Base-by-base conservation (phyloP, 2,888 invertebrate genomes). In the Caenorhabditis sp. region DNA sequence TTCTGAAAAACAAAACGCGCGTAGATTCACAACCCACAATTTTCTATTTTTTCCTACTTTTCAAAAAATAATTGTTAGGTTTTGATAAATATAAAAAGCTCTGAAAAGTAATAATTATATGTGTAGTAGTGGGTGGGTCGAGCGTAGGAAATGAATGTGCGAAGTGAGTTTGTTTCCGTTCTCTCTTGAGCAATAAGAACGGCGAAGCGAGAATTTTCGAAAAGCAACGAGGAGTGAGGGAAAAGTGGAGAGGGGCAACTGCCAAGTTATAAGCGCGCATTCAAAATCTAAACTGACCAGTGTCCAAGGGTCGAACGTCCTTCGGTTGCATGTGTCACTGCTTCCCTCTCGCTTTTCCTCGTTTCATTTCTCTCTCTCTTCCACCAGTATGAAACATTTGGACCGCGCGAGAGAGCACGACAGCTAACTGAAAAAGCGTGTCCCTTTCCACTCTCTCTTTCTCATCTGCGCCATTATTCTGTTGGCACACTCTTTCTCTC, bases 341-440 rank as follows among this genome's bases (percentile, higher is more conserved):
- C 55, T 44, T 47, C 55, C 55, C 40, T 28, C 37, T 20, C 18
- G 65, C 64, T 18, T 28, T 51, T 32, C 8, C 32, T 60, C 37
- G n/a, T n/a, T n/a, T n/a, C n/a, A n/a, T n/a, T 53, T 51, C 32
- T 58, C 50, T 51, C 74, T 67, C 53, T 37, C 50, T 55, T 58
- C 22, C 64, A 32, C 72, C 47, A 37, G 18, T 58, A 76, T 76
- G 76, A 76, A 76, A 76, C 76, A 76, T 76, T 76, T 61, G 60
- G 67, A 60, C 58, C 53, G 64, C 76, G 64, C 67, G 76, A 56
- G 56, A 22, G 65, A 72, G 72, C 44, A 61, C 44, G 47, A 68
- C 40, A 68, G 61, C 47, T 28, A 47, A 24, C 47, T 47, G 56
- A 20, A n/a, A n/a, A n/a, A 56, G 69, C 62, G 40, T 47, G 44